Evolutionary conservation across 2,888 invertebrate genomes (phyloP), one percentile per base, ranked within the genome.

Genomic region (Coleophora deauratella): DNA sequence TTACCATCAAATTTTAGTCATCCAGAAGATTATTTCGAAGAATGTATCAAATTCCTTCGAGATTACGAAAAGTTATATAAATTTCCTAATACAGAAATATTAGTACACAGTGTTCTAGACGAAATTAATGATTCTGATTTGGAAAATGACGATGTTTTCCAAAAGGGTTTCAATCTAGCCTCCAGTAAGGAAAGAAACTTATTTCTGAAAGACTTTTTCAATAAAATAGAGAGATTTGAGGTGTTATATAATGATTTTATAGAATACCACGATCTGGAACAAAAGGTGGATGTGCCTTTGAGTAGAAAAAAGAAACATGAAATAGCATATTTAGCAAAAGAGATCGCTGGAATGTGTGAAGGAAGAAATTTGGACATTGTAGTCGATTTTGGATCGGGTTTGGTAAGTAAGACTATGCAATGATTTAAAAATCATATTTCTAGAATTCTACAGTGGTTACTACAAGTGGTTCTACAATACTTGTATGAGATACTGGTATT

Each of bases 341-440:
- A 89, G 51, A 81, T 91, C 13, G 69, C 85, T 42, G 54, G 69
- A 13, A 54, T 87, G 36, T 91, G 90, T 54, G 52, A 60, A n/a
- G 51, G 71, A 27, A 59, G 66, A 7, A 63, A 72, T 7, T 85
- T 89, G 42, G 66, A 85, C 37, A 70, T 87, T 1, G 74, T 94
- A 13, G 82, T 94, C 0, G 94, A 94, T 69, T 85, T 94, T 54
- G 94, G 94, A 10, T 89, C 91, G 11, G 94, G 94, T 6, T 73
- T 93, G 80, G 92, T 92, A 81, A 87, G 87, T 41, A 30, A 9
- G 11, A 27, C 33, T 6, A 27, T 41, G 37, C 8, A 34, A n/a
- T n/a, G n/a, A n/a, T n/a, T n/a, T n/a, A n/a, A n/a, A n/a, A n/a
- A n/a, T n/a, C n/a, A n/a, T n/a, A n/a, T 10, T 6, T 33, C 7